phyloP scores from a whole-genome alignment of 2,888 invertebrate genomes.

The Drymonia ruficornis region DNA sequence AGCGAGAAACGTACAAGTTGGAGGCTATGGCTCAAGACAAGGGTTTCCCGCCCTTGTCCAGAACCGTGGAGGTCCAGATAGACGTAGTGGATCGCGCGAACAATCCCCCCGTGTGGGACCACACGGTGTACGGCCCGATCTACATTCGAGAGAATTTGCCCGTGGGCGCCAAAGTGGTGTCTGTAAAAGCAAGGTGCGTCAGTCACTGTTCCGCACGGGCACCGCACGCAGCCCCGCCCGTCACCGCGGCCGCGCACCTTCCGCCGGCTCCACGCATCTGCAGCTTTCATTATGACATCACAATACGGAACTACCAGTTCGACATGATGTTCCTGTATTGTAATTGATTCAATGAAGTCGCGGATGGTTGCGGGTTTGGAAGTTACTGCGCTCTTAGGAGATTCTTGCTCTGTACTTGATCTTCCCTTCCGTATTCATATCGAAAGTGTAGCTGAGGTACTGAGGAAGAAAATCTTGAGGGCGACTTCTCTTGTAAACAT shows the following conservation, averaged over 20 bases:
- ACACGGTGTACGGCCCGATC: conserved; percentile 98
- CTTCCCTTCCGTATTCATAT: neutral
- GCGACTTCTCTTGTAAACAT: neutral
- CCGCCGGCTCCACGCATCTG: neutral
- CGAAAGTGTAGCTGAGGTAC: neutral
- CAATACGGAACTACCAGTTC: neutral
- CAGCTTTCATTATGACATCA: neutral
- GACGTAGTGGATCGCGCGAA: conserved; percentile 99
- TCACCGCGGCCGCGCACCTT: conserved; percentile 16
- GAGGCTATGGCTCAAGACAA: conserved; percentile 99
- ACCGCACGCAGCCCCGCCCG: conserved; percentile 84
- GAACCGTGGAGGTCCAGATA: conserved; percentile 99
- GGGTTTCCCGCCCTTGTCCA: conserved; percentile 97
- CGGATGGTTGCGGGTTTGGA: neutral
- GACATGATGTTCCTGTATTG: neutral
- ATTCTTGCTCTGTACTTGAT: neutral
- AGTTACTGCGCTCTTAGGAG: conserved; percentile 1
- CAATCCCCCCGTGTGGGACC: conserved; percentile 99
- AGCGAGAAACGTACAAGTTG: conserved; percentile 99
- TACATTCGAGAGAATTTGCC: conserved; percentile 99
- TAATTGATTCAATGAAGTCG: neutral
- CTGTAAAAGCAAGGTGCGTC: conserved; percentile 99
- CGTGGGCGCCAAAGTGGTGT: conserved; percentile 98
- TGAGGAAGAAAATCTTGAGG: neutral
- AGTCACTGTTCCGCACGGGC: conserved; percentile 83